Evolutionary conservation across 1,140 invertebrate species (phyloP), one percentile per base, ranked within the genome.

Genomic region (Pteromalus puparum): DNA sequence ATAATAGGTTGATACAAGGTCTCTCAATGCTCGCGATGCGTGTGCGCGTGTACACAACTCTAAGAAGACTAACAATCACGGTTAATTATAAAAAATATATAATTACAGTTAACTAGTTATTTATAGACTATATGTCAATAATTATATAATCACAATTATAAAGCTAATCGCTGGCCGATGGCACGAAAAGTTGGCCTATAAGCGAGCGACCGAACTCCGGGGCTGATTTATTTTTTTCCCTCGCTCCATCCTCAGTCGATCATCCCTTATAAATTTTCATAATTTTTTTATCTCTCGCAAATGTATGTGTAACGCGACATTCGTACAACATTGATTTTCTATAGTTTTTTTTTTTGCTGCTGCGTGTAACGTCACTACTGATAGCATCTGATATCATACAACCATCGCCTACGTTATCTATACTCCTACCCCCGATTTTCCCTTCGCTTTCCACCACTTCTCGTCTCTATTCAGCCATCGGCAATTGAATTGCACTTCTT

Each of bases 41-140:
- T n/a, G 15, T n/a, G 18, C 6, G 53, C 18, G 53, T n/a, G 10
- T 48, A 61, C 53, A 61, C 21, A 61, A 61, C 53, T 61, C 53
- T 61, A 61, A 61, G 15, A 61, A 61, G 53, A 61, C 46, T 65
- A 61, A 79, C n/a, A 30, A 80, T 73, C n/a, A 76, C 42, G 61
- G 61, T 76, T 76, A 77, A 85, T 76, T 81, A 81, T 81, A 77
- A 85, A 81, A 82, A 85, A 81, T 75, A 81, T 79, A 68, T 61
- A 81, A 65, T 77, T 75, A 76, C 42, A 68, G 18, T 46, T 61
- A 79, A 65, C 67, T 61, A 81, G n/a, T 80, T 84, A 75, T 70
- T 34, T 34, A 72, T 72, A 26, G 24, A 72, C 68, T 34, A 26
- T 67, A 67, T 46, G 18, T 38, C 15, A 67, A 67, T 83, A 67